These are phyloP conservation scores for Geococcyx californianus DNA, from an alignment of 2,113 vertebrate species.

Conservation along the genomic window DNA sequence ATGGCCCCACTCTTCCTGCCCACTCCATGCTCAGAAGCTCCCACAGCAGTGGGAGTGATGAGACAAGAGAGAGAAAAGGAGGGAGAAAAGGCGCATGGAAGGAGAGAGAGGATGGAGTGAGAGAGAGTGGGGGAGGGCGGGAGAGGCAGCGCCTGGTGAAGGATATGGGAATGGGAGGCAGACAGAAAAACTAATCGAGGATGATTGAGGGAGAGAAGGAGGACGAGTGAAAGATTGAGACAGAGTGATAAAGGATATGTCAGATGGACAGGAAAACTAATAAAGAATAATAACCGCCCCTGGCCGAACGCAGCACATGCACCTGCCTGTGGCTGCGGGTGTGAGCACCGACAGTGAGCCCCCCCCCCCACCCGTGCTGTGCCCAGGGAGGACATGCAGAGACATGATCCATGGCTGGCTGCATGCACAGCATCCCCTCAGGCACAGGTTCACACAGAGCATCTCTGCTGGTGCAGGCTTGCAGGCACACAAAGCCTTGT, in stretches of 20 bases:
- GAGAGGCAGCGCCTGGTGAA: neutral
- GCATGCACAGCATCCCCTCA: fast-evolving
- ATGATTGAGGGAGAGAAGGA: constrained; percentile 44
- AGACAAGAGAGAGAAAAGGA: neutral
- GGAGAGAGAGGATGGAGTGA: neutral
- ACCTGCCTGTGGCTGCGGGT: neutral
- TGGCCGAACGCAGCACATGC: neutral
- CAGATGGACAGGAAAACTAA: constrained; percentile 60
- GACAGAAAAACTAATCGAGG: constrained; percentile 36
- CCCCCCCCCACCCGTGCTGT: neutral
- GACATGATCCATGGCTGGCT: neutral
- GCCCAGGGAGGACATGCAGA: neutral
- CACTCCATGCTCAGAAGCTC: fast-evolving
- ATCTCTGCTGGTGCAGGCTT: neutral
- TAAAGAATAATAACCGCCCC: constrained; percentile 68
- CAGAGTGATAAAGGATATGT: constrained; percentile 49
- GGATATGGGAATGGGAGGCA: neutral
- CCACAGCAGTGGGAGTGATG: neutral
- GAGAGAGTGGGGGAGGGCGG: neutral
- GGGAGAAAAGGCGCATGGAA: neutral
- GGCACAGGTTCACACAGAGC: neutral
- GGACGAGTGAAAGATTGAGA: constrained; percentile 38
- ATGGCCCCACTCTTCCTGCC: neutral
- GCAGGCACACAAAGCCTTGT: fast-evolving
- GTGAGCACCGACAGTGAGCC: neutral